Percentiles rank a stretch among this genome's conserved stretches.
Evolutionary conservation across 1,140 invertebrate genomes (phyloP).

Genomic region (Leptoteleia sp.): DNA sequence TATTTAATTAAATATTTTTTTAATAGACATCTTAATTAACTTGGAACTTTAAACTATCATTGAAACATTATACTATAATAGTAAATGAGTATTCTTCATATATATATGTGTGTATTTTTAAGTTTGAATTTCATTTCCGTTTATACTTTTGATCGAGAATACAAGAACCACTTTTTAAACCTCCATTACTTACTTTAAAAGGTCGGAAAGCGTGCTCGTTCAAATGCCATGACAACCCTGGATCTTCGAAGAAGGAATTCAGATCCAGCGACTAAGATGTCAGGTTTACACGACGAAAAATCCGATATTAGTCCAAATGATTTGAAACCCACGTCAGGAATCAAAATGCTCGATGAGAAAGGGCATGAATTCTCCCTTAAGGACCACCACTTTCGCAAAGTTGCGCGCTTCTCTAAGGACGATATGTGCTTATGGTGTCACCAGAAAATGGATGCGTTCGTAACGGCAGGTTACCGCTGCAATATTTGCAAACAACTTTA

Average conservation of each 20-base stretch:
- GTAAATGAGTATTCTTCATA: too few relatives aligned
- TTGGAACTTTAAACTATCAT: too few relatives aligned
- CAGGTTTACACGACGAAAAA: conserved; percentile 76
- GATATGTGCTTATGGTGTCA: conserved; percentile 89
- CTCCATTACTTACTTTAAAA: conserved; percentile 13
- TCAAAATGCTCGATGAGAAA: conserved; percentile 82
- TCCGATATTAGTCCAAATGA: conserved; percentile 75
- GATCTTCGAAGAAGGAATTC: conserved; percentile 86
- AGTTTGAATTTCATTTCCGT: too few relatives aligned
- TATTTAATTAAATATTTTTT: too few relatives aligned
- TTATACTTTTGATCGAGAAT: too few relatives aligned
- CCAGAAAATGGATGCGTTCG: conserved; percentile 89
- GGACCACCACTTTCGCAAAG: conserved; percentile 88
- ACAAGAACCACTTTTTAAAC: too few relatives aligned
- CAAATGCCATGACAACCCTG: conserved; percentile 78
- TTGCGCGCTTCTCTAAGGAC: conserved; percentile 87
- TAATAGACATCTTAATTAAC: too few relatives aligned
- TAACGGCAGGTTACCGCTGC: conserved; percentile 91
- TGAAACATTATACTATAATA: too few relatives aligned
- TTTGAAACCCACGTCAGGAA: conserved; percentile 75
- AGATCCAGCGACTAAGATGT: conserved; percentile 85
- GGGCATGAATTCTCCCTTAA: conserved; percentile 84
- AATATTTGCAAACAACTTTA: conserved; percentile 90
- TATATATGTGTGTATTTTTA: too few relatives aligned
- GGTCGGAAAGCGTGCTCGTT: conserved; percentile 80